Conservation (phyloP, 2,888 invertebrate species). For the Hypomecis punctinalis region DNA sequence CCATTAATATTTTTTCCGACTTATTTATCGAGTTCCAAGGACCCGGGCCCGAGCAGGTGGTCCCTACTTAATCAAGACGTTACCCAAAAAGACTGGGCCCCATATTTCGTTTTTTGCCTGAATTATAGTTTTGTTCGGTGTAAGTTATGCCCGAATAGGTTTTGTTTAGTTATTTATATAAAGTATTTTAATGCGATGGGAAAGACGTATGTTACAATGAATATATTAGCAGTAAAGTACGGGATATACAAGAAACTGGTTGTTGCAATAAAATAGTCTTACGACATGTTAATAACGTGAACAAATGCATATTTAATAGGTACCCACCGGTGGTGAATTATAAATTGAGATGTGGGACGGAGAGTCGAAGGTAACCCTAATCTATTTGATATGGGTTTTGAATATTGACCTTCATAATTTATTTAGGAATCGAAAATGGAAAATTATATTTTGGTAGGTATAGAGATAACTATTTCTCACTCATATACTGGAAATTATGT, state of each 20-base stretch:
- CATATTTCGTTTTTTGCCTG: constrained; percentile 77
- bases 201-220: constrained; percentile 79
- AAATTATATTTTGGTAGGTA: constrained; percentile 17
- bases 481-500: neutral
- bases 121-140: constrained; percentile 74
- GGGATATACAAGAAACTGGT: constrained; percentile 64
- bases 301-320: constrained; percentile 67
- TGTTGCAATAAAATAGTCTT: constrained; percentile 68
- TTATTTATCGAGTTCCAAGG: constrained; percentile 77
- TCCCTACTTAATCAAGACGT: constrained; percentile 85
- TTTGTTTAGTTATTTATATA: constrained; percentile 78
- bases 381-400: constrained; percentile 38
- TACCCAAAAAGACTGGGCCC: constrained; percentile 76
- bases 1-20: constrained; percentile 77
- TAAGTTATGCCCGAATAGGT: constrained; percentile 71
- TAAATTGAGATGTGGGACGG: constrained; percentile 39
- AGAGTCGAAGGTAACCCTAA: constrained; percentile 42
- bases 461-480: neutral
- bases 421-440: constrained; percentile 8
- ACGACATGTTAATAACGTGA: constrained; percentile 72
- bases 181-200: constrained; percentile 76
- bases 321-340: constrained; percentile 49
- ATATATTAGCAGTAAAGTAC: constrained; percentile 80
- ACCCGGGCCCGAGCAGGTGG: constrained; percentile 77
- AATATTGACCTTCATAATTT: constrained; percentile 38